Conservation (phyloP, 2,888 invertebrate genomes). For the Phaonia tiefii region DNA sequence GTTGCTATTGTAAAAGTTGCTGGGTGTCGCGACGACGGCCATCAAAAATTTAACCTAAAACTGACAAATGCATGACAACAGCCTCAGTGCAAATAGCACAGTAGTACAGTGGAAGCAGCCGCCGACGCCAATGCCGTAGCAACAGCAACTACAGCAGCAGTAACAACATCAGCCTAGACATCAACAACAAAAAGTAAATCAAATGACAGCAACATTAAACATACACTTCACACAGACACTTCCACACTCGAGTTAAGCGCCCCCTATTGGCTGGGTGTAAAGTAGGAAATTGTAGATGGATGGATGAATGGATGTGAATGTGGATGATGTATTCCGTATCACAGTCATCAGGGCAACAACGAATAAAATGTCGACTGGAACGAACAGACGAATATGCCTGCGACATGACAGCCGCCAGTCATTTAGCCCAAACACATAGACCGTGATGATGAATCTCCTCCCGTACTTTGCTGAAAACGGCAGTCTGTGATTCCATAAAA, state of each 20-base stretch:
- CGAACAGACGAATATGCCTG: constrained; percentile 33
- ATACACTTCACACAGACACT: constrained; percentile 41
- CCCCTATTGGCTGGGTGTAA: constrained; percentile 61
- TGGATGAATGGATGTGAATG: too few species aligned
- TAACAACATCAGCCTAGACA: constrained; percentile 36
- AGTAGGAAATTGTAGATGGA: constrained; percentile 28
- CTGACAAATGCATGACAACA: constrained; percentile 68
- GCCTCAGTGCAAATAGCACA: constrained; percentile 29
- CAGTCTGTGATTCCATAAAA: too few species aligned
- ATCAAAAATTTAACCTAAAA: constrained; percentile 70
- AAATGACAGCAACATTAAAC: constrained; percentile 61
- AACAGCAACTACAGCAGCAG: constrained; percentile 16
- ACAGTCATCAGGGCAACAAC: neutral
- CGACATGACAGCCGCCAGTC: constrained; percentile 59
- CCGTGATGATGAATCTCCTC: constrained; percentile 37
- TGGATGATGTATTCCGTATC: constrained; percentile 1
- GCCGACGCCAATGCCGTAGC: constrained; percentile 41
- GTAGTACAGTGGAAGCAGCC: constrained; percentile 18
- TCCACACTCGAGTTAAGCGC: constrained; percentile 42
- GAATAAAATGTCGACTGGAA: constrained; percentile 47
- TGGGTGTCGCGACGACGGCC: constrained; percentile 62
- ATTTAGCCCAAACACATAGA: constrained; percentile 38
- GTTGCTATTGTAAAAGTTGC: constrained; percentile 32
- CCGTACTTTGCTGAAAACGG: constrained; percentile 53
- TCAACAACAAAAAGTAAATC: constrained; percentile 36